A percentile compares a stretch with the other conserved stretches of the same genome.
phyloP scores from a whole-genome alignment of 2,113 vertebrate species.

The Rhineura floridana region DNA sequence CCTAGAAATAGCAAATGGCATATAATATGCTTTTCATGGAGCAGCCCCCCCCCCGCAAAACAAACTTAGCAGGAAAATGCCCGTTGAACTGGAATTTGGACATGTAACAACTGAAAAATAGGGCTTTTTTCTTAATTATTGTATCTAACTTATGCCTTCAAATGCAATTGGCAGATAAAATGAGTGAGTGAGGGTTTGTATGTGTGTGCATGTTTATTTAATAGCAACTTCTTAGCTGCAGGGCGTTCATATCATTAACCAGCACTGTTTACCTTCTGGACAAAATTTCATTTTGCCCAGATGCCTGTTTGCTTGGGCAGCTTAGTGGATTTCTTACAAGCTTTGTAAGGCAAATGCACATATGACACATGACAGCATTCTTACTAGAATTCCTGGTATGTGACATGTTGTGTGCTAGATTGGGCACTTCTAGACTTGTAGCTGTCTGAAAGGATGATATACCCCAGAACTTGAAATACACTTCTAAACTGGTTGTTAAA shows the following conservation, averaged over 20 bases:
- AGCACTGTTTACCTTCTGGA: slow-evolving; percentile 51
- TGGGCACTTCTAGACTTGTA: slow-evolving; percentile 59
- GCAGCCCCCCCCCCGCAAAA: neutral
- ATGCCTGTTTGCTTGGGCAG: slow-evolving; percentile 55
- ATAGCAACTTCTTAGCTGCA: slow-evolving; percentile 51
- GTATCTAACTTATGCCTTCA: slow-evolving; percentile 34
- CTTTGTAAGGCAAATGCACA: slow-evolving; percentile 41
- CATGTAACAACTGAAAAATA: slow-evolving; percentile 17
- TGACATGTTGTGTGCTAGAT: slow-evolving; percentile 30
- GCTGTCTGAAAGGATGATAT: slow-evolving; percentile 44
- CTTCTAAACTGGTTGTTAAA: slow-evolving; percentile 8
- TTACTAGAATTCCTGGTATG: slow-evolving; percentile 67
- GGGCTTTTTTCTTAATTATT: slow-evolving; percentile 35
- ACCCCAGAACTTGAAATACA: neutral
- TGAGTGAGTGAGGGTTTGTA: too few species aligned
- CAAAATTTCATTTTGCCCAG: slow-evolving; percentile 48
- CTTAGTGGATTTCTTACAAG: slow-evolving; percentile 43
- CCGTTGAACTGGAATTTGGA: slow-evolving; percentile 11
- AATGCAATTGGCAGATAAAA: slow-evolving; percentile 38
- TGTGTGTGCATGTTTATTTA: slow-evolving; percentile 34
- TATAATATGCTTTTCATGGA: slow-evolving; percentile 25
- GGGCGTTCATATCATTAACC: slow-evolving; percentile 35
- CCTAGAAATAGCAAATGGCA: slow-evolving; percentile 29
- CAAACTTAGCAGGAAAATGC: slow-evolving; percentile 38
- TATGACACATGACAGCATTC: slow-evolving; percentile 35